Percentiles rank a stretch among this genome's conserved stretches.
These are phyloP conservation scores for Xenotilapia leptura DNA, from an alignment of 2,113 vertebrate genomes.

Conservation along the genomic window DNA sequence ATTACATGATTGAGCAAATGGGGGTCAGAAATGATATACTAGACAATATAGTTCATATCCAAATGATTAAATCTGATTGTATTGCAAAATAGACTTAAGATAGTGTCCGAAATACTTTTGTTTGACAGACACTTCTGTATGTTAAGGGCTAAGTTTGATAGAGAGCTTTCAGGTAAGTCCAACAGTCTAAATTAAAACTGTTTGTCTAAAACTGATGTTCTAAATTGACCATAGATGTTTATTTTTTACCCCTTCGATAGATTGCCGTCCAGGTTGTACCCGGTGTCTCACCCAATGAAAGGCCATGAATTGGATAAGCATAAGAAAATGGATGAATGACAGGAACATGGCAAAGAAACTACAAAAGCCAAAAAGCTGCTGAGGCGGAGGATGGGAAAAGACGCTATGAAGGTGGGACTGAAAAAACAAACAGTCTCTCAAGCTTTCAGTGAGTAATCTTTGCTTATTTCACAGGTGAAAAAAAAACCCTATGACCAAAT, in stretches of 20 bases:
- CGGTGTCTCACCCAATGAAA: not conserved
- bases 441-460: not conserved
- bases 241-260: not conserved
- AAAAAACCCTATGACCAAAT: accelerated
- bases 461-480: not conserved
- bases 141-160: not conserved
- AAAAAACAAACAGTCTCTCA: not conserved
- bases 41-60: not conserved
- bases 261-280: not conserved
- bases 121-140: not conserved
- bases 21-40: not conserved
- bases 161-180: not conserved
- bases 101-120: not conserved
- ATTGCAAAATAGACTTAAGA: not conserved
- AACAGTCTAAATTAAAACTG: not conserved
- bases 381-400: not conserved
- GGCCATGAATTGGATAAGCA: not conserved
- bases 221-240: not conserved
- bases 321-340: not conserved
- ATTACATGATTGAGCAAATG: not conserved
- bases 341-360: not conserved
- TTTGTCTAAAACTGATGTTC: not conserved
- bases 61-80: not conserved
- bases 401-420: not conserved
- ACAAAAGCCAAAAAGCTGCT: not conserved